Percentiles rank a stretch among this genome's conserved stretches.
phyloP scores from a whole-genome alignment of 2,888 invertebrate genomes.

The Aethes cnicana region DNA sequence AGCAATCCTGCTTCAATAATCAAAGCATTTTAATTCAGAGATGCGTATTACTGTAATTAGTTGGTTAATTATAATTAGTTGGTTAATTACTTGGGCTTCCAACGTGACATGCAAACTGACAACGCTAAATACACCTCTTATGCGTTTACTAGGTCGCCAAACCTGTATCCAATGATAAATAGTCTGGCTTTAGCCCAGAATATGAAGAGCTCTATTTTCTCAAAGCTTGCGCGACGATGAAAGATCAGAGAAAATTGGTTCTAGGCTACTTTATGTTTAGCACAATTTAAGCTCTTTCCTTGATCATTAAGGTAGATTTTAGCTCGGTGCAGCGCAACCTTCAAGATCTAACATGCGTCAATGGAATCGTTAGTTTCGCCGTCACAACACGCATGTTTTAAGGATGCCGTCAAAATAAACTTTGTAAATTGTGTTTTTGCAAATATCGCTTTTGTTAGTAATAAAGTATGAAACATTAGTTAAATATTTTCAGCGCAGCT shows the following conservation, averaged over 20 bases:
- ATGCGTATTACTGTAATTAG: slow-evolving; percentile 4
- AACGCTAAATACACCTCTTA: slow-evolving; percentile 38
- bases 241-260: slow-evolving; percentile 33
- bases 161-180: slow-evolving; percentile 56
- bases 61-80: too few relatives aligned
- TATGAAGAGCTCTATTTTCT: slow-evolving; percentile 36
- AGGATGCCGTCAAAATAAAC: slow-evolving; percentile 49
- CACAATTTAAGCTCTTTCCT: slow-evolving; percentile 3
- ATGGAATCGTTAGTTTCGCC: slow-evolving; percentile 14
- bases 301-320: neutral
- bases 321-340: slow-evolving; percentile 3
- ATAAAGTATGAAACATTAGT: neutral
- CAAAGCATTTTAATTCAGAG: slow-evolving; percentile 10
- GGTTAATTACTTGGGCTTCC: neutral
- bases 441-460: neutral
- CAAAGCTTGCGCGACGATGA: slow-evolving; percentile 8
- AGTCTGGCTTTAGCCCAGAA: slow-evolving; percentile 33
- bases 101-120: slow-evolving; percentile 6
- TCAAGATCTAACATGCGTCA: slow-evolving; percentile 8
- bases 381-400: slow-evolving; percentile 27
- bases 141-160: slow-evolving; percentile 52
- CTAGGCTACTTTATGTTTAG: slow-evolving; percentile 18
- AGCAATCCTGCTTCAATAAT: slow-evolving; percentile 12
- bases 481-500: too few relatives aligned
- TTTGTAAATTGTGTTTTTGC: neutral